Conservation (phyloP, 2,888 invertebrate species). For the Bellardia bayeri region DNA sequence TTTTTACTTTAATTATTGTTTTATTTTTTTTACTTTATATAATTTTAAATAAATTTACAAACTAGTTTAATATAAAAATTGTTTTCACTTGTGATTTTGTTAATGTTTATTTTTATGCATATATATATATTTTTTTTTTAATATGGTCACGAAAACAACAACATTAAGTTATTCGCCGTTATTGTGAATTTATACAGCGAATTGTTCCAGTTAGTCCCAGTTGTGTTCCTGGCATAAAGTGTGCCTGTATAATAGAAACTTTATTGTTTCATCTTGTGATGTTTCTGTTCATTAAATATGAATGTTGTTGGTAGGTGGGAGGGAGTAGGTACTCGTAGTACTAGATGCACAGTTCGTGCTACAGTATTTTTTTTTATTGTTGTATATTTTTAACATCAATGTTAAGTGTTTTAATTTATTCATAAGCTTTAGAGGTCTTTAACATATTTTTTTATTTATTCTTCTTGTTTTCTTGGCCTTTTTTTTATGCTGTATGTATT, state of each 20-base stretch:
- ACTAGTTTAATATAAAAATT: too few relatives aligned
- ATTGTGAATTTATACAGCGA: too few relatives aligned
- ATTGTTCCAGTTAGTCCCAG: too few relatives aligned
- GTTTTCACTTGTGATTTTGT: too few relatives aligned
- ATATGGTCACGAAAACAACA: too few relatives aligned
- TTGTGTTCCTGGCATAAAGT: too few relatives aligned
- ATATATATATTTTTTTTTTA: too few relatives aligned
- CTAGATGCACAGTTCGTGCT: not conserved
- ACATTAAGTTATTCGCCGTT: too few relatives aligned
- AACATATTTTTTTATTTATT: constrained; percentile 56
- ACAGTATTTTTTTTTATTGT: not conserved
- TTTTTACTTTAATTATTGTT: too few relatives aligned
- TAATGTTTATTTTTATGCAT: too few relatives aligned
- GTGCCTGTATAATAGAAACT: constrained; percentile 13
- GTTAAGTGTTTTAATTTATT: constrained; percentile 68
- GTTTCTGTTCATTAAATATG: constrained; percentile 24
- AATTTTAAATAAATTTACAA: too few relatives aligned
- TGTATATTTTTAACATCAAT: constrained; percentile 44
- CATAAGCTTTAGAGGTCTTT: constrained; percentile 60
- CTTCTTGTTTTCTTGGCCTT: not conserved
- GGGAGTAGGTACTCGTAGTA: not conserved
- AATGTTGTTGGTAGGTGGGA: not conserved
- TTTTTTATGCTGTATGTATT: not conserved
- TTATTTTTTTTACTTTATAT: too few relatives aligned
- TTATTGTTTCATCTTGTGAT: constrained; percentile 26